Percentiles rank a stretch among this genome's conserved stretches.
These are phyloP conservation scores for Luscinia luscinia DNA, from an alignment of 2,797 vertebrate genomes.

Conservation along the genomic window DNA sequence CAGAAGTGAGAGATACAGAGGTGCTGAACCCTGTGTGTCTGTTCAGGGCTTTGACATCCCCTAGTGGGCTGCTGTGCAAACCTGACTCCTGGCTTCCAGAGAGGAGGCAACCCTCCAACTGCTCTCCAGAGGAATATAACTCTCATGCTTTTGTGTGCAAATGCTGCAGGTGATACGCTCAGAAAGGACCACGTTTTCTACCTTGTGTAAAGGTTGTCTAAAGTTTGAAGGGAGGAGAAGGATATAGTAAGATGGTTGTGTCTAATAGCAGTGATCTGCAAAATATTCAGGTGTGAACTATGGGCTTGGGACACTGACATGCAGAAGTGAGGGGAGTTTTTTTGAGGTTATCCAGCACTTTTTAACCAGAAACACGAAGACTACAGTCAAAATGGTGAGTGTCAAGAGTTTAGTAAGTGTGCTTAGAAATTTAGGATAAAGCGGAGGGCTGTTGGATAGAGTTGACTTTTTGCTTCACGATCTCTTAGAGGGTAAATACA, in stretches of 20 bases:
- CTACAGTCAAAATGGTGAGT: not conserved
- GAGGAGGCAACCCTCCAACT: not conserved
- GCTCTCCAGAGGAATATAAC: not conserved
- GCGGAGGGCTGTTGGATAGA: not conserved
- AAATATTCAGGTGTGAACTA: not conserved
- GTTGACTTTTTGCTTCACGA: not conserved
- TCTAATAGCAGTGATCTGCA: not conserved
- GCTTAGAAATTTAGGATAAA: not conserved
- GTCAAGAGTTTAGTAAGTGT: not conserved
- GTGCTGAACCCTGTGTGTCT: not conserved
- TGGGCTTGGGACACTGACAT: rapidly evolving
- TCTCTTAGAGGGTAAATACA: not conserved
- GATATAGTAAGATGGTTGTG: not conserved
- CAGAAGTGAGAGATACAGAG: not conserved
- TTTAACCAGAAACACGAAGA: not conserved
- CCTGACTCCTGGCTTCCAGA: not conserved
- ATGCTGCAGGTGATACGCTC: not conserved
- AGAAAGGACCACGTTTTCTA: not conserved
- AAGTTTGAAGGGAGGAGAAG: not conserved
- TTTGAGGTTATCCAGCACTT: not conserved
- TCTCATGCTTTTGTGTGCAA: not conserved
- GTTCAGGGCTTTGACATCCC: not conserved
- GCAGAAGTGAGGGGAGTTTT: not conserved
- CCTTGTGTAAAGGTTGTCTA: not conserved
- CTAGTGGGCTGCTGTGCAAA: not conserved